Base-by-base conservation (phyloP, 2,888 invertebrate genomes). In the Ectemnius continuus region DNA sequence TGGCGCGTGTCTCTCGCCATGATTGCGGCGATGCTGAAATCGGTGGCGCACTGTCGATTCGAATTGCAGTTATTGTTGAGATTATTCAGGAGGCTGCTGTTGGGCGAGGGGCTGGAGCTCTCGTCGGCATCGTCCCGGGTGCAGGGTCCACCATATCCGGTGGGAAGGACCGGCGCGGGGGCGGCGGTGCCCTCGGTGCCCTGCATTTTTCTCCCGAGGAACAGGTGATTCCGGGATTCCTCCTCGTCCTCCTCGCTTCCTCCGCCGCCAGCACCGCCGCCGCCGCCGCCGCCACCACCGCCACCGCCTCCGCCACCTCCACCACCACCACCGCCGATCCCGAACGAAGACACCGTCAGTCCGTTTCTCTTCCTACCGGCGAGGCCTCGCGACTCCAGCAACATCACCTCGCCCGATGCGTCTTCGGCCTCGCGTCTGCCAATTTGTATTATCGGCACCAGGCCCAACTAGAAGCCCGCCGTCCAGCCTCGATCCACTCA, bases 1-100 rank as follows among this genome's bases (percentile, higher is more conserved):
- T 94, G 93, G 23, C 92, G 87, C 47, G 92, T 92, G 88, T 94
- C 94, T 68, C 94, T 92, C 90, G 97, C 96, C 97, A 98, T 98
- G 91, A 98, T 97, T 87, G 97, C 97, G 78, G 97, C 97, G 88
- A 98, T 98, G 91, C 97, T 97, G 93, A 98, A 98, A 93, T 98
- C 98, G 81, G 98, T 98, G 91, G 97, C 97, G 92, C 96, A 95
- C 84, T 95, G 95, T 89, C 95, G 92, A 91, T 93, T 94, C 78
- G 94, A 89, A 66, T 89, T 89, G 77, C 89, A 89, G 67, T 89
- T 90, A 73, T 88, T 89, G 78, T 89, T 88, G 56, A 88, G 67
- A 73, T 89, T 88, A 78, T 89, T 88, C 61, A 88, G 77, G 36
- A 90, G 84, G 71, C 87, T 89, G 76, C 86, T 87, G 82, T 89